Percentiles rank a stretch among this genome's conserved stretches.
These are phyloP conservation scores for Hemitrygon akajei DNA, from an alignment of 2,797 vertebrate species.

Conservation along the genomic window DNA sequence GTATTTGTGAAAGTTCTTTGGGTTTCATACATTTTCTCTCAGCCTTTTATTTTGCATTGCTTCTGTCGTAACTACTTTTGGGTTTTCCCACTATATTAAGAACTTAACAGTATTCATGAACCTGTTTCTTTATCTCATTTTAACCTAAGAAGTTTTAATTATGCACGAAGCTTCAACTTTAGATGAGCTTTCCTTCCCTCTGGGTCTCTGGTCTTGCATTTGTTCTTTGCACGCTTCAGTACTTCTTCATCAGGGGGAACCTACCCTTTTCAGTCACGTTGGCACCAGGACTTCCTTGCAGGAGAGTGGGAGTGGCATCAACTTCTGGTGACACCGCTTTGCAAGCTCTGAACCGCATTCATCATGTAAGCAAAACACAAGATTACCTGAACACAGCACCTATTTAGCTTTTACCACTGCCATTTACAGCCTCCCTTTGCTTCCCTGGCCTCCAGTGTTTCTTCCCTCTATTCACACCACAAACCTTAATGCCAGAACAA, in stretches of 20 bases:
- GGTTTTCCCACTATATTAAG: neutral
- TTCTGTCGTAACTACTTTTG: neutral
- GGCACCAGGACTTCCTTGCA: neutral
- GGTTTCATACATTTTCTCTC: no score
- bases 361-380: no score
- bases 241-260: neutral
- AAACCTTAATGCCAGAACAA: neutral
- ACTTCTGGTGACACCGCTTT: neutral
- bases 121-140: no score
- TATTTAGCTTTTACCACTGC: no score
- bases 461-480: neutral
- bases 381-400: no score
- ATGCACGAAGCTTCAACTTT: no score
- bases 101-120: no score
- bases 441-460: no score
- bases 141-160: no score
- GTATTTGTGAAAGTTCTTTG: no score
- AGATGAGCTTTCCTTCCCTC: no score
- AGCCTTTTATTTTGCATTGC: neutral
- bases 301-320: neutral
- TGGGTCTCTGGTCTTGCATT: neutral
- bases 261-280: neutral
- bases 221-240: neutral
- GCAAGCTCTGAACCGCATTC: neutral
- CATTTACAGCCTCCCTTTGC: no score